These are phyloP conservation scores for Cinclus cinclus DNA, from an alignment of 2,113 vertebrate genomes.

Conservation along the genomic window DNA sequence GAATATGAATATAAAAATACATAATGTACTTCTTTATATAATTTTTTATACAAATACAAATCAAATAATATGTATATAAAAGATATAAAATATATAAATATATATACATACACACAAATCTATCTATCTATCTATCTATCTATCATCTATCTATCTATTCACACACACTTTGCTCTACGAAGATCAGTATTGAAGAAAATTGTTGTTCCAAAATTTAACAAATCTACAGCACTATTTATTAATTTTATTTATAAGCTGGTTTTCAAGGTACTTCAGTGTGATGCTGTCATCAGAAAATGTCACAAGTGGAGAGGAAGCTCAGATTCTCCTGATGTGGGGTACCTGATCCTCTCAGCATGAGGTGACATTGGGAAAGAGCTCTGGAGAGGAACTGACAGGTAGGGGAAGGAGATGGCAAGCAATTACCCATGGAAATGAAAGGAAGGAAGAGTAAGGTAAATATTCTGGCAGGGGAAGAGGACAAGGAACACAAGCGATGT, in stretches of 20 bases:
- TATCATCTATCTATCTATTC: fast-evolving
- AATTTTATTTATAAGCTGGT: background rate
- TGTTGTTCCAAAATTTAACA: background rate
- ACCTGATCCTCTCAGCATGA: background rate
- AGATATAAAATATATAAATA: background rate
- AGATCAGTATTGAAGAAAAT: background rate
- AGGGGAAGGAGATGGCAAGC: background rate
- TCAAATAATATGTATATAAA: background rate
- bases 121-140: too few species aligned
- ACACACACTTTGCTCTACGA: background rate
- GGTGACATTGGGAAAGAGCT: background rate
- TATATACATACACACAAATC: fast-evolving
- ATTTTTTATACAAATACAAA: background rate
- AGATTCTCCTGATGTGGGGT: background rate
- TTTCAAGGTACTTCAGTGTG: background rate
- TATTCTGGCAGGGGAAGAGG: background rate
- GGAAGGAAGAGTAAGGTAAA: background rate
- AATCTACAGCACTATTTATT: background rate
- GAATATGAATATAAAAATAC: background rate
- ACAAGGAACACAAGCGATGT: background rate
- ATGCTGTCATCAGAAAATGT: background rate
- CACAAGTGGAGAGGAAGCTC: background rate
- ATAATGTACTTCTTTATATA: too few species aligned
- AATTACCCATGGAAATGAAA: background rate
- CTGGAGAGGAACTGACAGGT: background rate